A percentile compares a stretch with the other conserved stretches of the same genome.
Conservation (phyloP, 2,113 vertebrate genomes). For the Uropsilus gracilis region DNA sequence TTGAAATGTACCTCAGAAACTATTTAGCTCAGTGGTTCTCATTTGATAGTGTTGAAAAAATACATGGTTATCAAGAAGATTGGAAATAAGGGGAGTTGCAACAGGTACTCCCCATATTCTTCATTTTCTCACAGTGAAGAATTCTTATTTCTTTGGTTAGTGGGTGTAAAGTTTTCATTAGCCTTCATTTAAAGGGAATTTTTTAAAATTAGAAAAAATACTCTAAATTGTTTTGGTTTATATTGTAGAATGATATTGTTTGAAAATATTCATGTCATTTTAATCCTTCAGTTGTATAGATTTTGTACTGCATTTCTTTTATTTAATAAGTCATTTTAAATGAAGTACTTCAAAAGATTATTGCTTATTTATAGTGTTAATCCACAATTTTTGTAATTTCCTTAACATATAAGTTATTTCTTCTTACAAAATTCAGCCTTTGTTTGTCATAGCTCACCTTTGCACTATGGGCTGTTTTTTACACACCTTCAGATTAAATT, state of each 20-base stretch:
- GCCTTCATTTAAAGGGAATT: neutral
- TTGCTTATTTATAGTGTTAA: neutral
- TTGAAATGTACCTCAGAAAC: neutral
- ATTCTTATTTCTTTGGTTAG: neutral
- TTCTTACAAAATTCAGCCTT: neutral
- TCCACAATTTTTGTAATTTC: neutral
- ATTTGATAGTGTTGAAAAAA: neutral
- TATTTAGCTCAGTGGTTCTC: neutral
- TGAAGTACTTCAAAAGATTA: neutral
- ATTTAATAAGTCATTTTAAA: neutral
- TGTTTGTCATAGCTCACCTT: neutral
- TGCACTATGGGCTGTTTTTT: neutral
- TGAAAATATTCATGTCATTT: neutral
- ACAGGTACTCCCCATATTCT: neutral
- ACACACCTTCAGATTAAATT: neutral
- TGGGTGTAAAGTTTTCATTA: conserved; percentile 9
- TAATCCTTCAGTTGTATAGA: neutral
- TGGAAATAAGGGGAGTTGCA: neutral
- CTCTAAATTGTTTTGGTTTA: conserved; percentile 8
- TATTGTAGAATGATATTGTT: neutral
- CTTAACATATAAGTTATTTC: neutral
- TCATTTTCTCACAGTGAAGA: conserved; percentile 11
- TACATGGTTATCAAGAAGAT: neutral
- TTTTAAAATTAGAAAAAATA: neutral
- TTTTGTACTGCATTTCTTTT: neutral